Conservation (phyloP, 1,140 invertebrate species). For the Cyphomyrmex costatus region DNA sequence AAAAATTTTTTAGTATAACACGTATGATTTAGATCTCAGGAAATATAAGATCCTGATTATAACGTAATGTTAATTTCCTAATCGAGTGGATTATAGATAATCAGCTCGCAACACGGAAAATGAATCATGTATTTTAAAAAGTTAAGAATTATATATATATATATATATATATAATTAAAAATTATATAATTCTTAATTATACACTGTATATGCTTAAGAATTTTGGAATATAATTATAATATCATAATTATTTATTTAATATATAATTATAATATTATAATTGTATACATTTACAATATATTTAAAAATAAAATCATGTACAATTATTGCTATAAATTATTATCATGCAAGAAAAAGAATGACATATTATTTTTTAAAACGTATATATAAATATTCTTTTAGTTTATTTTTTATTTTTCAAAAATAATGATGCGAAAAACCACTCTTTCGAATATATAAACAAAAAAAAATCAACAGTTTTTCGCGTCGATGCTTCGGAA, state of each 20-base stretch:
- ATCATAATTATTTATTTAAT: not conserved
- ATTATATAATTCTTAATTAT: not conserved
- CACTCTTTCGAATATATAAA: not conserved
- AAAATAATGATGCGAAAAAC: not conserved
- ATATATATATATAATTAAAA: not conserved
- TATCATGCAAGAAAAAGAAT: not conserved
- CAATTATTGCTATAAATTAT: constrained; percentile 23
- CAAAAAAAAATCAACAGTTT: not conserved
- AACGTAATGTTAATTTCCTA: constrained; percentile 16
- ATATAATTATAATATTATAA: constrained; percentile 14
- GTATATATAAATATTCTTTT: not conserved
- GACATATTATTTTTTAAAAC: constrained; percentile 1
- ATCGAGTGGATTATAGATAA: not conserved
- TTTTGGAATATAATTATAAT: not conserved
- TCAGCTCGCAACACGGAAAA: not conserved
- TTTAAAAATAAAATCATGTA: constrained; percentile 12
- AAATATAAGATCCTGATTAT: constrained; percentile 12
- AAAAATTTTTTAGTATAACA: constrained; percentile 5
- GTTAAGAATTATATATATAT: constrained; percentile 14
- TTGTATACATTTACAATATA: constrained; percentile 10
- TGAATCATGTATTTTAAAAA: not conserved
- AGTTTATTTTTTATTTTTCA: constrained; percentile 16
- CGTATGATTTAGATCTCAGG: constrained; percentile 6
- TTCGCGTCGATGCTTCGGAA: not conserved
- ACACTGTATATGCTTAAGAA: not conserved